phyloP scores from a whole-genome alignment of 2,113 vertebrate species.

The Chaenocephalus aceratus region DNA sequence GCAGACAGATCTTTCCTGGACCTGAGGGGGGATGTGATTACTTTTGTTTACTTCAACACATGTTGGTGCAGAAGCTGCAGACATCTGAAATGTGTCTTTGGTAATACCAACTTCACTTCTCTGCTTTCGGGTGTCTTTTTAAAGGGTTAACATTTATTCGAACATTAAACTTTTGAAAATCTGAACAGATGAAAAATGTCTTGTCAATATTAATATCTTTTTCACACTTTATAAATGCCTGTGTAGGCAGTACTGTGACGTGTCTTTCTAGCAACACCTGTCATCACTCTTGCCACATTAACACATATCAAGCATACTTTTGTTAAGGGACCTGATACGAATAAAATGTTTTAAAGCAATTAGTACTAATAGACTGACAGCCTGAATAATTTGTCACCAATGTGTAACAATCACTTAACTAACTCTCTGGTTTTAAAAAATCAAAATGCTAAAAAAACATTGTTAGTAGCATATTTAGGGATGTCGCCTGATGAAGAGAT shows the following conservation, averaged over 20 bases:
- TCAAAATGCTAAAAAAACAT: not conserved
- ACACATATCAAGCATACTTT: constrained; percentile 16
- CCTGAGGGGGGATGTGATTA: not conserved
- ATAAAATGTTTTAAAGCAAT: constrained; percentile 35
- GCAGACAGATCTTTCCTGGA: not conserved
- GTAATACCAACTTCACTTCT: not conserved
- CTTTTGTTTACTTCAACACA: not conserved
- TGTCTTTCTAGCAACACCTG: constrained; percentile 36
- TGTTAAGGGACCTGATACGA: not conserved
- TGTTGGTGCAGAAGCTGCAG: not conserved
- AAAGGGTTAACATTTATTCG: too few relatives aligned
- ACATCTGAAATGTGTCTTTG: not conserved
- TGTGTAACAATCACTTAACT: not conserved
- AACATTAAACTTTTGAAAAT: not conserved
- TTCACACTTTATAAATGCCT: constrained; percentile 25
- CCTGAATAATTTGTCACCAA: constrained; percentile 25
- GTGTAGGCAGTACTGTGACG: constrained; percentile 37
- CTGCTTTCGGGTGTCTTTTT: not conserved
- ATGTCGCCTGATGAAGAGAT: constrained; percentile 37
- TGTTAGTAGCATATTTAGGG: constrained; percentile 9
- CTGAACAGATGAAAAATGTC: constrained; percentile 8
- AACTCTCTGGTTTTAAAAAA: constrained; percentile 20
- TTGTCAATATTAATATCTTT: constrained; percentile 25
- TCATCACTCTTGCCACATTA: constrained; percentile 8
- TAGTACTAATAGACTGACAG: constrained; percentile 30